Base-by-base conservation (phyloP, 2,888 invertebrate species). In the Callyntrura sp. region DNA sequence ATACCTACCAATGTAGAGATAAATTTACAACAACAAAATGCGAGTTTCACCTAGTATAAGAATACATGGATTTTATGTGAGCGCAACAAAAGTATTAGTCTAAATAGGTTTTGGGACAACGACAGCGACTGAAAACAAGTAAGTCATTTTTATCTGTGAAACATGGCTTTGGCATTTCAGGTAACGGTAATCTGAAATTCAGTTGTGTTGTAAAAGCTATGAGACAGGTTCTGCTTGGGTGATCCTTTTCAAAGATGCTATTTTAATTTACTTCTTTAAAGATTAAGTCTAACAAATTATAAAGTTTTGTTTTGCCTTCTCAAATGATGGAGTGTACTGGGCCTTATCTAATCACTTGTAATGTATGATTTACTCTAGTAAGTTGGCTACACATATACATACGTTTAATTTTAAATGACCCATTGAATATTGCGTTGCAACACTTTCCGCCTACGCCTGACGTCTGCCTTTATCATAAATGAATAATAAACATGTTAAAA, bases 331-430 rank as follows among this genome's bases (percentile, higher is more conserved):
- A 88, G 83, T 73, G 70, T 70, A 79, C 25, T 86, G 68, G 17
- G 65, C 73, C 88, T 88, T 88, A 88, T 76, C 88, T 88, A 88
- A 88, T 88, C 73, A 48, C 55, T 17, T 79, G 28, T 55, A n/a
- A 23, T 23, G 23, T 76, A 25, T 11, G 23, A 79, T 57, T 20
- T 82, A 62, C 12, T 76, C 3, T 35, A 35, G 20, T 51, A 57
- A 55, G 17, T 17, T 78, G 35, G n/a, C 28, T 57, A 35, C 25
- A 55, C 8, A 70, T n/a, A n/a, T 43, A 17, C 20, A 23, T 43
- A 73, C 20, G 17, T 11, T 73, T 28, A 68, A 35, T 43, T 43
- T 78, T 78, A 28, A 55, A 78, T 78, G 78, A 82, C 82, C 60
- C 62, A 62, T 60, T 82, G 62, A 62, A 82, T 62, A 23, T 43